phyloP scores from a whole-genome alignment of 2,797 vertebrate species.

The Protonibea diacanthus region DNA sequence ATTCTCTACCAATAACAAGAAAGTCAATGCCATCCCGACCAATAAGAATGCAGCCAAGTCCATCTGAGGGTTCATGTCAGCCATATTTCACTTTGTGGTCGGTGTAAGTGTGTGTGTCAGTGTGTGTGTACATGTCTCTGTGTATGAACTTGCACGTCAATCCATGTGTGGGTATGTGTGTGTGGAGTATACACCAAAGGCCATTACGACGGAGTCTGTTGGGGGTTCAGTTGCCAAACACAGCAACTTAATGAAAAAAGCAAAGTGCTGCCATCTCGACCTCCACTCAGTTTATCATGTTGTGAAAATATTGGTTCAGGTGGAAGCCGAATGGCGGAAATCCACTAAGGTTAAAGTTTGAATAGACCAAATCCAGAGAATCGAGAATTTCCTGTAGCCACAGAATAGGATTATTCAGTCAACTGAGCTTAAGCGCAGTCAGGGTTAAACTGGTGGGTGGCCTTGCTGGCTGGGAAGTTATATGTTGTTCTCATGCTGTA shows the following conservation, averaged over 20 bases:
- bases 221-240: conserved; percentile 58
- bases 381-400: conserved; percentile 65
- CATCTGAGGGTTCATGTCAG: conserved; percentile 43
- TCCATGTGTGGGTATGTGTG: not conserved
- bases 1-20: conserved; percentile 50
- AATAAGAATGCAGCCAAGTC: conserved; percentile 50
- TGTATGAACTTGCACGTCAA: conserved; percentile 5
- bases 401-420: conserved; percentile 63
- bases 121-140: conserved; percentile 15
- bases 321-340: conserved; percentile 64
- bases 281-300: conserved; percentile 64
- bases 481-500: conserved; percentile 18
- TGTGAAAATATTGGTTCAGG: conserved; percentile 81
- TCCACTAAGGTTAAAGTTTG: conserved; percentile 60
- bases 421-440: conserved; percentile 20
- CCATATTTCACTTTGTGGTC: conserved; percentile 60
- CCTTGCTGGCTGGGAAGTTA: not conserved
- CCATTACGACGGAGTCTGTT: conserved; percentile 54
- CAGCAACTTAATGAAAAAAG: conserved; percentile 58
- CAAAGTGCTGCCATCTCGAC: conserved; percentile 62
- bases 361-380: conserved; percentile 64
- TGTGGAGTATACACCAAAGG: conserved; percentile 36
- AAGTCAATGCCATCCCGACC: conserved; percentile 22
- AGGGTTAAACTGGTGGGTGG: conserved; percentile 60
- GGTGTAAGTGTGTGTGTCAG: conserved; percentile 24